phyloP scores from a whole-genome alignment of 2,888 invertebrate species.

The Sphaerophoria taeniata region DNA sequence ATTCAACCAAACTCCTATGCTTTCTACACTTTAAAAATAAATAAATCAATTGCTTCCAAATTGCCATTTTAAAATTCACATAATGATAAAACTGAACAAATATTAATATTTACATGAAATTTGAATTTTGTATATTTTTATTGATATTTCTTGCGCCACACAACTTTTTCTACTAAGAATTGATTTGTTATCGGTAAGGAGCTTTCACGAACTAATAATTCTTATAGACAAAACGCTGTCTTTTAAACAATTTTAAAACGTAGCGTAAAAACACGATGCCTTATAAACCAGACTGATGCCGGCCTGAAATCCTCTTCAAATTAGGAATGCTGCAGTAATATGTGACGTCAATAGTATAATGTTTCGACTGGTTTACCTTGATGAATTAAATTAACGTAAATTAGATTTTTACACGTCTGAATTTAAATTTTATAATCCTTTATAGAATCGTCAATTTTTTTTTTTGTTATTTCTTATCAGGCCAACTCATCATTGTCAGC shows the following conservation, averaged over 20 bases:
- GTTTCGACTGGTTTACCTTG: constrained; percentile 27
- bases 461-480: not conserved
- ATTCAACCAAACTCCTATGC: no score
- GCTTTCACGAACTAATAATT: constrained; percentile 18
- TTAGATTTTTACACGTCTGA: not conserved
- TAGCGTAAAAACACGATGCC: not conserved
- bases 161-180: not conserved
- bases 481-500: constrained; percentile 5
- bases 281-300: not conserved
- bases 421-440: constrained; percentile 3
- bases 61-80: no score
- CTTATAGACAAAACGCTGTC: not conserved
- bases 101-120: not conserved
- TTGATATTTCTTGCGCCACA: not conserved
- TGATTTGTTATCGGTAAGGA: constrained; percentile 16
- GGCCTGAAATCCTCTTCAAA: constrained; percentile 6
- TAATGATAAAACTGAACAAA: no score
- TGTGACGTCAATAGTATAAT: constrained; percentile 19
- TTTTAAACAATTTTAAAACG: constrained; percentile 32
- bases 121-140: not conserved
- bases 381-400: constrained; percentile 21
- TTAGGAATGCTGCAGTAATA: not conserved
- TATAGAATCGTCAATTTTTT: not conserved
- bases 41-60: no score
- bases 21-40: no score